A percentile compares a stretch with the other conserved stretches of the same genome.
Evolutionary conservation across 1,140 invertebrate species (phyloP).

Genomic region (Neodiprion fabricii): DNA sequence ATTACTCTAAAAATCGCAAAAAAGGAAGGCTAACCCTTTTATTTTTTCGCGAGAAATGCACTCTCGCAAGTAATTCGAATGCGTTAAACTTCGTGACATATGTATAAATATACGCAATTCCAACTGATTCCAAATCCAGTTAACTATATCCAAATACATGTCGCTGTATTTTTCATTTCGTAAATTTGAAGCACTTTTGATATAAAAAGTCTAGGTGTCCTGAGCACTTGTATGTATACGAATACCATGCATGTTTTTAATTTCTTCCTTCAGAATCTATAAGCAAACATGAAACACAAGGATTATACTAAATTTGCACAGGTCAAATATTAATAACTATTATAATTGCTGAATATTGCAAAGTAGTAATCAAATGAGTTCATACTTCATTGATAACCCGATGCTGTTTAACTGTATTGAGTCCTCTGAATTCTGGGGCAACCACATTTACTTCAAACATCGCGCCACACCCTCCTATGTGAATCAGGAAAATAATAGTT

Average conservation of each 20-base stretch:
- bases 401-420: conserved; percentile 82
- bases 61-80: too few species aligned
- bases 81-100: too few species aligned
- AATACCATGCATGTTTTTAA: conserved; percentile 85
- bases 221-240: conserved; percentile 70
- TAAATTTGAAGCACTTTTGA: too few species aligned
- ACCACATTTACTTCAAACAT: conserved; percentile 87
- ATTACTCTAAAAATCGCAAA: too few species aligned
- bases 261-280: conserved; percentile 76
- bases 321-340: conserved; percentile 24
- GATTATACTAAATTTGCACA: conserved; percentile 9
- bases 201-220: not conserved
- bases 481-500: conserved; percentile 14
- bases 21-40: too few species aligned
- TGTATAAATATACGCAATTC: too few species aligned
- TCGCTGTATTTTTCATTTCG: too few species aligned
- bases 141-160: too few species aligned
- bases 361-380: conserved; percentile 13
- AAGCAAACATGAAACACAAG: conserved; percentile 37
- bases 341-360: conserved; percentile 17
- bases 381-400: conserved; percentile 75
- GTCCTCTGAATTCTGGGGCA: conserved; percentile 77
- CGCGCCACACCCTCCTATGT: conserved; percentile 80
- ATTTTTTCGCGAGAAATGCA: too few species aligned
- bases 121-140: too few species aligned